Evolutionary conservation across 2,113 vertebrate species (phyloP), one percentile per base, ranked within the genome.

Genomic region (Pogonocichla stellata): DNA sequence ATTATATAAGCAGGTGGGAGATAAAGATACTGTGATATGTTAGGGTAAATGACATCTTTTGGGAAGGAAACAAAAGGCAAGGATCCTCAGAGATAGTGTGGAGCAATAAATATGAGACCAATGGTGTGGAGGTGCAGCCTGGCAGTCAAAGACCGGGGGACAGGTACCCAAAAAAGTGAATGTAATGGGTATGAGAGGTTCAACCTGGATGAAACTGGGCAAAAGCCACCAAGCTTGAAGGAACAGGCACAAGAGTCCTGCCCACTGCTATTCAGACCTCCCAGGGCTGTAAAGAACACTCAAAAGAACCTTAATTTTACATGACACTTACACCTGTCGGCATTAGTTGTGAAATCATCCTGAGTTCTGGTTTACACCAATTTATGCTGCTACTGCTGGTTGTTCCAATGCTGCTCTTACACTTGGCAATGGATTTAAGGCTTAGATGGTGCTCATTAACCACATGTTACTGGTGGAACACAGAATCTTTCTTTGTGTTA

Each of bases 161-260:
- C 6, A 36, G 9, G 31, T 10, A 47, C 12, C 29, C 26, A 34
- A 61, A 48, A 69, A 28, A 34, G 3, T 42, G 17, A 45, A 22
- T 15, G 26, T 1, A 34, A 60, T 1, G 8, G 45, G 60, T 28
- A 70, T 0, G 1, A 33, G 5, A 42, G 15, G 50, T n/a, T n/a
- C 22, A 36, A 1, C 9, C 14, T n/a, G 25, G 8, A 50, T 43
- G 18, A 33, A 80, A 80, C 31, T 25, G 26, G 19, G 25, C 31
- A 83, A 18, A 61, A 79, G 14, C 29, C 24, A 85, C 4, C 12
- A 66, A 12, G 24, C 36, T 19, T 11, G 25, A 22, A 71, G 36
- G 34, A 84, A 61, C 6, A 48, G 31, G 10, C 48, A 48, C 13
- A 64, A 7, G 19, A 73, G 24, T 40, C 22, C 42, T 70, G 51